phyloP scores from a whole-genome alignment of 2,113 vertebrate species.

The Phyllopteryx taeniolatus region DNA sequence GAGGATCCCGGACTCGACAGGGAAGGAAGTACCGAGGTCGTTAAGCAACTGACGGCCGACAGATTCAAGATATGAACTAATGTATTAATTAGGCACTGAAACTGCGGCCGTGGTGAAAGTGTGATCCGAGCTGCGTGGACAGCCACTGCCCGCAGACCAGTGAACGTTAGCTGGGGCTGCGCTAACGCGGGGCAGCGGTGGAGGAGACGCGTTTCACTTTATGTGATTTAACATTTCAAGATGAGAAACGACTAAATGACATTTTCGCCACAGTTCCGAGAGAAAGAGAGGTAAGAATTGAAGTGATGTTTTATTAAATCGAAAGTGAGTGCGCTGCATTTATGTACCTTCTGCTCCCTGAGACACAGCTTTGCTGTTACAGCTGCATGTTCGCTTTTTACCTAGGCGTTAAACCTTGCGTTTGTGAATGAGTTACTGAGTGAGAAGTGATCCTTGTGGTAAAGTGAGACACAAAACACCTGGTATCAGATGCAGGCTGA shows the following conservation, averaged over 20 bases:
- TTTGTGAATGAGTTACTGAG: neutral
- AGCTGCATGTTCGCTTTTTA: neutral
- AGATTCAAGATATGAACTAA: neutral
- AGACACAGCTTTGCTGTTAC: neutral
- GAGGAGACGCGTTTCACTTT: neutral
- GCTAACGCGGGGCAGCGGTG: constrained; percentile 35
- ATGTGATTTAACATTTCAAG: neutral
- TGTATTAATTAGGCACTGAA: constrained; percentile 1
- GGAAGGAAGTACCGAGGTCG: neutral
- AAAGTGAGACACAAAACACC: too few species aligned
- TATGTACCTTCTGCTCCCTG: neutral
- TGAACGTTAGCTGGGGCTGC: constrained; percentile 36
- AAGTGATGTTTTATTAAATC: neutral
- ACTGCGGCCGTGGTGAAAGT: constrained; percentile 3
- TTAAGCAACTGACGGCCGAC: neutral
- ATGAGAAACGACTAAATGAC: constrained; percentile 15
- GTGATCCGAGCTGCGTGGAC: constrained; percentile 6
- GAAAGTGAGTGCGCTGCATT: neutral
- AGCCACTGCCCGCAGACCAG: constrained; percentile 15
- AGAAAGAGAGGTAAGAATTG: constrained; percentile 38
- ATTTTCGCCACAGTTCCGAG: neutral
- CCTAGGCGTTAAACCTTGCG: neutral
- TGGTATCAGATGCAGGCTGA: too few species aligned
- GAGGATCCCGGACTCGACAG: constrained; percentile 14
- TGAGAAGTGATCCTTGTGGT: too few species aligned